These are phyloP conservation scores for Coturnix japonica DNA, from an alignment of 2,113 vertebrate genomes.

Conservation along the genomic window DNA sequence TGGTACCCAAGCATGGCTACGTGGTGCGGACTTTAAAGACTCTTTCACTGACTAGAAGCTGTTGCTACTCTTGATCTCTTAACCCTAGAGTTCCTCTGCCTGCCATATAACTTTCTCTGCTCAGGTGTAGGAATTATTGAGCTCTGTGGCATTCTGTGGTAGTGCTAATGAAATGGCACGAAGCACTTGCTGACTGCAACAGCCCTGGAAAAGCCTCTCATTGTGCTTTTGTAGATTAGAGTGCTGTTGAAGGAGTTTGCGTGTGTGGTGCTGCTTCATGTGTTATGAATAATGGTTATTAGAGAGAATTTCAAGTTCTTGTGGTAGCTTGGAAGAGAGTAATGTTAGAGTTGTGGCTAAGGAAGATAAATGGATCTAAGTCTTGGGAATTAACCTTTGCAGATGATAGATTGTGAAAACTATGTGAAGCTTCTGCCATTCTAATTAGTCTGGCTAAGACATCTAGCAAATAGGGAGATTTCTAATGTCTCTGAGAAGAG, in stretches of 20 bases:
- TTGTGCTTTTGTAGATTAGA: slow-evolving; percentile 39
- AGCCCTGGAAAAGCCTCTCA: slow-evolving; percentile 19
- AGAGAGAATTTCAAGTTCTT: slow-evolving; percentile 11
- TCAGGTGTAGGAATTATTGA: slow-evolving; percentile 41
- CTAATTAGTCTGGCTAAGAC: slow-evolving; percentile 38
- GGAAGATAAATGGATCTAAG: slow-evolving; percentile 18
- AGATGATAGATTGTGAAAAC: slow-evolving; percentile 38
- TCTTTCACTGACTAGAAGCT: slow-evolving; percentile 16
- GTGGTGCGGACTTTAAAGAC: slow-evolving; percentile 13
- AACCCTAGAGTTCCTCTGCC: slow-evolving; percentile 35
- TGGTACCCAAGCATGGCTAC: not conserved
- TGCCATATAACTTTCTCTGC: slow-evolving; percentile 46
- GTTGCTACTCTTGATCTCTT: slow-evolving; percentile 47
- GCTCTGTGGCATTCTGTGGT: slow-evolving; percentile 11
- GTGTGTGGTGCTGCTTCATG: not conserved
- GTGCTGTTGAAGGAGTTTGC: slow-evolving; percentile 4
- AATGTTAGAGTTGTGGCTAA: not conserved
- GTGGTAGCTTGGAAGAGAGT: not conserved
- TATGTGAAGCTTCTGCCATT: slow-evolving; percentile 23
- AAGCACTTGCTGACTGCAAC: slow-evolving; percentile 15
- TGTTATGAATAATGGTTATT: not conserved
- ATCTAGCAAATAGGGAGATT: not conserved
- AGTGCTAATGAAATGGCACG: slow-evolving; percentile 28
- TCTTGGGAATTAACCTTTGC: slow-evolving; percentile 52
- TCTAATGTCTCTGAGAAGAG: not conserved